Evolutionary conservation across 2,888 invertebrate genomes (phyloP), one percentile per base, ranked within the genome.

Genomic region (Lobophora halterata): DNA sequence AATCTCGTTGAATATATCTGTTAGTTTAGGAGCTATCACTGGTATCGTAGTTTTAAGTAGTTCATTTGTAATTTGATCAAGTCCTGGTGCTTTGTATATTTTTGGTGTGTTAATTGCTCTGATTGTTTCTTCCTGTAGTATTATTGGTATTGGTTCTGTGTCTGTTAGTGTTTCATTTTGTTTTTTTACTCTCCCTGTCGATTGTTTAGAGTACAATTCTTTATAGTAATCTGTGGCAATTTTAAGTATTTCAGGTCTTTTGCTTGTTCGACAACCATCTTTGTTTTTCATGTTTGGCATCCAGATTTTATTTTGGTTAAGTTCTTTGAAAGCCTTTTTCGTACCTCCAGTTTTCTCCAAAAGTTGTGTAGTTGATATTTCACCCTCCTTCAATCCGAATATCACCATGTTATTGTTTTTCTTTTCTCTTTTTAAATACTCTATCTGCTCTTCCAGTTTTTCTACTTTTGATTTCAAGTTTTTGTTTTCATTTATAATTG

Each of bases 1-100:
- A 2, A 55, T 54, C 31, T 55, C 45, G n/a, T 57, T 57, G 17
- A 53, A 58, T 11, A 58, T 4, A 19, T 56, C 27, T 21, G 52
- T 53, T 11, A 59, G 38, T 35, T 1, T 46, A 7, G 39, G 51
- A 1, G 43, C 47, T 8, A 32, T 32, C 5, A 20, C 34, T 27
- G 34, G 27, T 10, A 35, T 10, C 2, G 29, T 24, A 8, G 20
- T 14, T 24, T 25, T 37, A n/a, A 29, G 11, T n/a, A 25, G n/a
- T 16, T 38, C 38, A 14, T 31, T 31, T 9, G 27, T 23, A 6
- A 35, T 8, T 14, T 5, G 8, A 17, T 35, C 21, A 2, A 21
- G 7, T 10, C 21, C 34, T 16, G 34, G 10, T 8, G 27, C 21
- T 8, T 35, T 35, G 7, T 27, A 27, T 8, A 13, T 5, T 11